phyloP scores from a whole-genome alignment of 2,113 vertebrate species.

The Cebidichthys violaceus region DNA sequence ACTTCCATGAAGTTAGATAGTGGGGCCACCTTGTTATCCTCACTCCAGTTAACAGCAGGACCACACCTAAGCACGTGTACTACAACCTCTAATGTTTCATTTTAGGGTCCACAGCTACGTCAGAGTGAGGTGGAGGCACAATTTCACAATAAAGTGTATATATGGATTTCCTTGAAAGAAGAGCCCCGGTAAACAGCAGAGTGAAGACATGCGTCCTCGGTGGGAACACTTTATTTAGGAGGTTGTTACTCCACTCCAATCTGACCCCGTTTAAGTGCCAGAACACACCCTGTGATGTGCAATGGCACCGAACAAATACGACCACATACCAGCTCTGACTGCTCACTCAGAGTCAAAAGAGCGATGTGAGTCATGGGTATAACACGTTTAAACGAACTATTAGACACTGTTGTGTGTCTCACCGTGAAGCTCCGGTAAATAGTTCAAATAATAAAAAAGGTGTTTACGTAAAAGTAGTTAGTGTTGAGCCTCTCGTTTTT shows the following conservation, averaged over 20 bases:
- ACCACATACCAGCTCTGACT: slow-evolving; percentile 39
- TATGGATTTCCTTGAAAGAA: slow-evolving; percentile 25
- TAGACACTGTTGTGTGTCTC: too few species aligned
- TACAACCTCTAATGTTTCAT: slow-evolving; percentile 55
- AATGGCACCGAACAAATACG: slow-evolving; percentile 16
- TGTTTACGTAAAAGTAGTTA: slow-evolving; percentile 7
- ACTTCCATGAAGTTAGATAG: too few species aligned
- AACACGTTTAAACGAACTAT: background rate
- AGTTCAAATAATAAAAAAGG: background rate
- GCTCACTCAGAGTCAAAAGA: background rate
- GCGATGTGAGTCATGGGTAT: background rate
- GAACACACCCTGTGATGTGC: slow-evolving; percentile 27
- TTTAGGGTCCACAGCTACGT: slow-evolving; percentile 67
- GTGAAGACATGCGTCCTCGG: background rate
- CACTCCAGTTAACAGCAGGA: slow-evolving; percentile 27
- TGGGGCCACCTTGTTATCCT: slow-evolving; percentile 16
- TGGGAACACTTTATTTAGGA: background rate
- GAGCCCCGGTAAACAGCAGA: slow-evolving; percentile 16
- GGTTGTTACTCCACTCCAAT: background rate
- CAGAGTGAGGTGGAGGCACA: slow-evolving; percentile 38
- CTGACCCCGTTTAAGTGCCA: background rate
- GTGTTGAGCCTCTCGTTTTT: slow-evolving; percentile 16
- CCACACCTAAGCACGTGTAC: slow-evolving; percentile 8
- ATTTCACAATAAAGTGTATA: slow-evolving; percentile 40
- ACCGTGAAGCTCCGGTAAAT: too few species aligned